Evolutionary conservation across 1,140 invertebrate species (phyloP), one percentile per base, ranked within the genome.

Genomic region (Cataglyphis hispanica): DNA sequence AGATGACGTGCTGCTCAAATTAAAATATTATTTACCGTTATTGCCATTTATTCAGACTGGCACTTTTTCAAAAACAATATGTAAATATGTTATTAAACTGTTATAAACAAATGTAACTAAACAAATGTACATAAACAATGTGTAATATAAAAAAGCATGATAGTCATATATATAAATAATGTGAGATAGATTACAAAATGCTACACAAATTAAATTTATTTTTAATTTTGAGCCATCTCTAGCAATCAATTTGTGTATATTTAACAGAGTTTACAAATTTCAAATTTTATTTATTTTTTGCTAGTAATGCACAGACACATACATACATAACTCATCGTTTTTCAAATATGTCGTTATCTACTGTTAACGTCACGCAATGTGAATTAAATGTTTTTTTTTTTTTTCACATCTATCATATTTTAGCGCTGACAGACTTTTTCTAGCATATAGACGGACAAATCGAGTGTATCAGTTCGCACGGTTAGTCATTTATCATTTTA

Each of bases 401-500:
- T 22, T 31, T 27, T 22, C 53, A 13, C 60, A 66, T 77, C 75
- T 64, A 77, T 77, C 60, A 66, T 6, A 34, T 2, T 66, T 78
- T 53, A 34, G 22, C 53, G 46, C 1, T n/a, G 34, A 22, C 16
- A 31, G 27, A 64, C 50, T 37, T 50, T 43, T 34, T n/a, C 13
- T 43, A 13, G 27, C 37, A 40, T 27, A 63, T 60, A 77, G 37
- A 1, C 19, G 31, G 27, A 37, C 76, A 67, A 78, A 78, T 78
- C 76, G 61, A 78, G 27, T 53, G 31, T 67, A 78, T 78, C 61
- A 78, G 43, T 43, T 67, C 22, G 40, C 34, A 63, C 25, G 22
- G 7, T 25, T 16, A 5, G 43, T 22, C 31, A 80, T 80, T 80
- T 80, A 43, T 80, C 63, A 69, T 69, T 80, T 80, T 31, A 74